Evolutionary conservation across 1,140 invertebrate species (phyloP), one percentile per base, ranked within the genome.

Genomic region (Chrysomallon squamiferum): DNA sequence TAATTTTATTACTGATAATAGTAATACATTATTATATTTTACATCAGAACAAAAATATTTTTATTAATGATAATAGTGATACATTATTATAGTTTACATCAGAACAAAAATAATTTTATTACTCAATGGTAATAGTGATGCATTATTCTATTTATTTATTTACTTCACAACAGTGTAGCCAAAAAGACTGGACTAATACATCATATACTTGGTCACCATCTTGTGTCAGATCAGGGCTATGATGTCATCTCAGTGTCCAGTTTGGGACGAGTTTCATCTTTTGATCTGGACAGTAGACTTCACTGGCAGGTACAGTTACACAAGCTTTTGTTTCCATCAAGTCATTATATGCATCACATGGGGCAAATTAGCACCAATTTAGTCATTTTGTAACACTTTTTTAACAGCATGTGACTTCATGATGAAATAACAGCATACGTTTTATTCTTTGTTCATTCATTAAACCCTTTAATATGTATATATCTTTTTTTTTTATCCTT

Each of bases 221-320:
- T 81, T 20, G 68, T 72, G 22, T 70, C 70, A 30, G 71, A 74
- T 18, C 60, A 68, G 15, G 60, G 69, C 0, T 78, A 75, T 72
- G 81, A 83, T 52, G 65, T 81, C 11, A 76, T 83, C 20, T 67
- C 74, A 2, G 64, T 76, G 43, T 73, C 76, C 1, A 74, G 78
- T 54, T 50, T 75, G n/a, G 81, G 79, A 1, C 54, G 77, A 20
- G 65, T 81, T 2, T 76, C 77, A 0, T 81, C 81, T 30, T 65
- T 76, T 65, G 76, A 75, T 61, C 65, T 76, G 38, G 72, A 75
- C 49, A 79, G 79, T n/a, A 75, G 72, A 56, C 70, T 75, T 33
- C 80, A 83, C 45, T 83, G 81, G 81, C 78, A 81, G 78, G 81
- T 80, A 72, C 30, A 57, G 15, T n/a, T n/a, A n/a, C n/a, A n/a